phyloP scores from a whole-genome alignment of 2,797 vertebrate species.

The Rhinoraja longicauda region DNA sequence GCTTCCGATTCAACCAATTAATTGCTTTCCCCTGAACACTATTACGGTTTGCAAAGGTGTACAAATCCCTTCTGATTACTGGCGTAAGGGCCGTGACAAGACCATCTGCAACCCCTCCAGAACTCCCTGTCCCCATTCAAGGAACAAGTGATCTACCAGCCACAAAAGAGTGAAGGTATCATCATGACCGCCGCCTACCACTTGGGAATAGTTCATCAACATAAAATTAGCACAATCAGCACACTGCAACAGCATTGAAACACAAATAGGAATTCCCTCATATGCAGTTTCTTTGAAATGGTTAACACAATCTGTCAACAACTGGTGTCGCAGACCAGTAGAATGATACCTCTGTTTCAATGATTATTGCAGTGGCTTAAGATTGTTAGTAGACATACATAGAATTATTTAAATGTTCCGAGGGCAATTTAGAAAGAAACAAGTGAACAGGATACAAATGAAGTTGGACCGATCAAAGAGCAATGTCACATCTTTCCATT shows the following conservation, averaged over 20 bases:
- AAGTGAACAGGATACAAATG: background rate
- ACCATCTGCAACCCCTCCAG: conserved; percentile 38
- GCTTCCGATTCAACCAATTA: conserved; percentile 27
- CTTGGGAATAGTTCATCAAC: conserved; percentile 29
- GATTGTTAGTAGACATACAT: background rate
- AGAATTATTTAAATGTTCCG: background rate
- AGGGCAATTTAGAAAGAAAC: background rate
- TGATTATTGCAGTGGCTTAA: background rate
- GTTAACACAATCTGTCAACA: background rate
- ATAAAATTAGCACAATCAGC: conserved; percentile 31
- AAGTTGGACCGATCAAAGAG: background rate
- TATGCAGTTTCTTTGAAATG: background rate
- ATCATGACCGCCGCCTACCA: no score
- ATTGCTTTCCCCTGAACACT: no score
- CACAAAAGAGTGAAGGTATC: conserved; percentile 6
- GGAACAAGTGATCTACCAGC: background rate
- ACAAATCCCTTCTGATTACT: background rate
- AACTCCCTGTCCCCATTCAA: conserved; percentile 24
- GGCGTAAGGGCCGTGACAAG: background rate
- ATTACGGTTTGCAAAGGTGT: no score
- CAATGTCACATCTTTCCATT: background rate
- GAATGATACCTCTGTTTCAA: background rate
- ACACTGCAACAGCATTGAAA: background rate
- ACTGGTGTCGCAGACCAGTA: background rate
- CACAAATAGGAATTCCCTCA: conserved; percentile 14